Percentiles rank a stretch among this genome's conserved stretches.
Evolutionary conservation across 2,113 vertebrate genomes (phyloP).

Genomic region (Vulpes ferrilata): DNA sequence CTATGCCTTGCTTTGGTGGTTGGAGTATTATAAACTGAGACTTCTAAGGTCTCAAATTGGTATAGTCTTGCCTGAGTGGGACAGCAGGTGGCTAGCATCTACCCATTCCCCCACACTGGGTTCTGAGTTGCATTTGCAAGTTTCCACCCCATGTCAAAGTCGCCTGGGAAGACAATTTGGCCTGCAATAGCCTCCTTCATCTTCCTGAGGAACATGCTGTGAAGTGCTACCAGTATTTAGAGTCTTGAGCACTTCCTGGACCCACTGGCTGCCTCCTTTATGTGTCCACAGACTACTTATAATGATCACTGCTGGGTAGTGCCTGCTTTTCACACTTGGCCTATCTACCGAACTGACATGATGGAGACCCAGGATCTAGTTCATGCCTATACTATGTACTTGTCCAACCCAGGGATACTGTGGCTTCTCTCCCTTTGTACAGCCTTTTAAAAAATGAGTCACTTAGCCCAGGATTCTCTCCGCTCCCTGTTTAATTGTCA

Average conservation of each 20-base stretch:
- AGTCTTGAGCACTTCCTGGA: neutral
- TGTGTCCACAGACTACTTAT: neutral
- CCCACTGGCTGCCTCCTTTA: neutral
- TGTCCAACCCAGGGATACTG: neutral
- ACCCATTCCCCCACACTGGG: neutral
- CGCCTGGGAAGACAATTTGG: neutral
- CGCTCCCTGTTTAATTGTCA: neutral
- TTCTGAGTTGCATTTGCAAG: neutral
- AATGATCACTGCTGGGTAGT: neutral
- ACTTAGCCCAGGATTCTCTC: neutral
- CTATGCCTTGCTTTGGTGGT: neutral
- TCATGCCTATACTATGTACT: neutral
- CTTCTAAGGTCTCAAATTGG: neutral
- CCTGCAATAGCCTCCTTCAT: neutral
- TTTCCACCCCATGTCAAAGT: neutral
- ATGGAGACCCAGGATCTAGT: neutral
- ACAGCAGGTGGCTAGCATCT: neutral
- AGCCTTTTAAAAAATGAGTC: neutral
- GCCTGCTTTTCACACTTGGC: neutral
- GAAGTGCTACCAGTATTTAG: neutral
- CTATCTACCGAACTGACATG: neutral
- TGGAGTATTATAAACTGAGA: neutral
- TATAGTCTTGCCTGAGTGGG: neutral
- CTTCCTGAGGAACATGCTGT: neutral
- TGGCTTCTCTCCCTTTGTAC: neutral